phyloP scores from a whole-genome alignment of 2,797 vertebrate species.

The Parotocinclus haroldoi region DNA sequence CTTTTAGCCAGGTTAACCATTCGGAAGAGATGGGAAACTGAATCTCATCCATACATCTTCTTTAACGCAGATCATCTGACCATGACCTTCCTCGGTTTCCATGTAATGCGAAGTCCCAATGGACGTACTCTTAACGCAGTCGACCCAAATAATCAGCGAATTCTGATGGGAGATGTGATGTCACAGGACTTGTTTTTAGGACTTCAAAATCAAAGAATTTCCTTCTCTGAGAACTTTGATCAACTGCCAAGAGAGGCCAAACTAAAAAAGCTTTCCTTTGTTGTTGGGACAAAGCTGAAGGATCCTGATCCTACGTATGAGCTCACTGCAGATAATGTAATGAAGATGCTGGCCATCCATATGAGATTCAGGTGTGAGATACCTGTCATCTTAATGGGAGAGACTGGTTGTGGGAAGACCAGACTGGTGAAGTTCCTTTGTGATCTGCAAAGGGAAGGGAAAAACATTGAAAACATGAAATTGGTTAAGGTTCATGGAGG shows the following conservation, averaged over 20 bases:
- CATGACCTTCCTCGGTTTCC: slow-evolving; percentile 79
- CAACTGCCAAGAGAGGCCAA: slow-evolving; percentile 60
- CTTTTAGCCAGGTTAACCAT: slow-evolving; percentile 54
- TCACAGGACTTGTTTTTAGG: slow-evolving; percentile 58
- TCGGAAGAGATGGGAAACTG: slow-evolving; percentile 71
- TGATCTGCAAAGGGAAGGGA: slow-evolving; percentile 65
- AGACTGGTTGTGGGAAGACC: slow-evolving; percentile 79
- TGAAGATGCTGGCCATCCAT: slow-evolving; percentile 81
- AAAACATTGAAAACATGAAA: slow-evolving; percentile 66
- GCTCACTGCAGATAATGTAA: slow-evolving; percentile 76
- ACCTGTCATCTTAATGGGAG: slow-evolving; percentile 79
- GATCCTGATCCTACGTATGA: slow-evolving; percentile 76
- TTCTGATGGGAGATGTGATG: slow-evolving; percentile 69
- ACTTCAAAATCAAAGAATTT: slow-evolving; percentile 65
- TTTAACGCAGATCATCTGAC: slow-evolving; percentile 73
- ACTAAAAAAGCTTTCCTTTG: slow-evolving; percentile 67
- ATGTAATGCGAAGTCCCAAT: slow-evolving; percentile 45
- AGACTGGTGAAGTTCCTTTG: slow-evolving; percentile 75
- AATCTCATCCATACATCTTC: slow-evolving; percentile 77
- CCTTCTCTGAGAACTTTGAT: slow-evolving; percentile 72
- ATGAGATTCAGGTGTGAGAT: slow-evolving; percentile 78
- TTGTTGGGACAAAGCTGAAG: slow-evolving; percentile 65
- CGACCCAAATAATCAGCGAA: slow-evolving; percentile 53
- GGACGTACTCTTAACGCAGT: slow-evolving; percentile 56
- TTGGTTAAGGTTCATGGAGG: slow-evolving; percentile 78